phyloP scores from a whole-genome alignment of 2,113 vertebrate species.

The Gymnobelideus leadbeateri region DNA sequence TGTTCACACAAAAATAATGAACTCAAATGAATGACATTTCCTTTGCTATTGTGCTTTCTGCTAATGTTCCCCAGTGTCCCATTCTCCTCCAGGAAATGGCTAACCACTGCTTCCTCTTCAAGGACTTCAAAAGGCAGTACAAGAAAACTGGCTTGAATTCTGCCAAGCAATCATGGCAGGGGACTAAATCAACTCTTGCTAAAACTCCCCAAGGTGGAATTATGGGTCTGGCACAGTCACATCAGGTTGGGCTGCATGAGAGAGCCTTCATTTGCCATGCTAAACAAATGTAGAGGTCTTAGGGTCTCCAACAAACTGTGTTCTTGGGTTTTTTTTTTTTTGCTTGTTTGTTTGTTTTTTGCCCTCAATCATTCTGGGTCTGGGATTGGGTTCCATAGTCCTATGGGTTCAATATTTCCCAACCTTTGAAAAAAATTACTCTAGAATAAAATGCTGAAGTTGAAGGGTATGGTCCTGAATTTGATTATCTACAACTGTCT shows the following conservation, averaged over 20 bases:
- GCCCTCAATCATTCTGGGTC: not conserved
- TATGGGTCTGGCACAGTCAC: not conserved
- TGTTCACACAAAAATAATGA: constrained; percentile 66
- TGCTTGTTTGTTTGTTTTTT: no score
- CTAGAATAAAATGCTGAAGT: not conserved
- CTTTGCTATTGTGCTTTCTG: constrained; percentile 75
- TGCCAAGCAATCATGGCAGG: constrained; percentile 30
- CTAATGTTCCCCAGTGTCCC: constrained; percentile 75
- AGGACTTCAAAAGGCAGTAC: constrained; percentile 73
- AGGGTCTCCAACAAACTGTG: not conserved
- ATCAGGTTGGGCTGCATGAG: constrained; percentile 34
- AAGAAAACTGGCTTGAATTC: constrained; percentile 56
- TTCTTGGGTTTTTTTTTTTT: no score
- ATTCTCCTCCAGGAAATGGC: constrained; percentile 72
- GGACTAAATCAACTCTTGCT: constrained; percentile 49
- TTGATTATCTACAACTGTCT: not conserved
- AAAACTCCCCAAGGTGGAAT: constrained; percentile 57
- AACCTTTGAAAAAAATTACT: not conserved
- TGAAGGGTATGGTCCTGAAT: not conserved
- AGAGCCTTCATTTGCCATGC: constrained; percentile 40
- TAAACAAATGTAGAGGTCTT: not conserved
- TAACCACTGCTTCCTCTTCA: constrained; percentile 73
- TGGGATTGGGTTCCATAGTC: constrained; percentile 10
- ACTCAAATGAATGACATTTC: constrained; percentile 64
- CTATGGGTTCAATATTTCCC: constrained; percentile 16